Conservation (phyloP, 2,113 vertebrate species). For the Stictonetta naevosa region DNA sequence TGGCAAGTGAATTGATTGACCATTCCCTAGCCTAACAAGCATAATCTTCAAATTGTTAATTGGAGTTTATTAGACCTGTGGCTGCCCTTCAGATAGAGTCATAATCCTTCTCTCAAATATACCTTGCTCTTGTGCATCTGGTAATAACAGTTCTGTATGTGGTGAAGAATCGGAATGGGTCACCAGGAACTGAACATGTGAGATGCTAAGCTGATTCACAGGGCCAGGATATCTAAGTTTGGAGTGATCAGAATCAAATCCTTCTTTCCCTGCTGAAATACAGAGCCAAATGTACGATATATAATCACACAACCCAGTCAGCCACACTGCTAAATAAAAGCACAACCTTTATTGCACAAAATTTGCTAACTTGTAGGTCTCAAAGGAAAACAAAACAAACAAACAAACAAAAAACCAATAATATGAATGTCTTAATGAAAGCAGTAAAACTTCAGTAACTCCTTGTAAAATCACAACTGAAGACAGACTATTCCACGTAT, state of each 20-base stretch:
- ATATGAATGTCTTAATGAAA: background rate
- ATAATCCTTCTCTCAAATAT: background rate
- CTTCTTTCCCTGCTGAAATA: background rate
- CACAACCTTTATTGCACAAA: background rate
- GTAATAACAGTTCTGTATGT: background rate
- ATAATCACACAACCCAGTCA: background rate
- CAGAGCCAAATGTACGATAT: background rate
- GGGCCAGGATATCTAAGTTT: background rate
- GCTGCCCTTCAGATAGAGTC: background rate
- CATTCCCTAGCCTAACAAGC: background rate
- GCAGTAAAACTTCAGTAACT: background rate
- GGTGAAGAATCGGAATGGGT: background rate
- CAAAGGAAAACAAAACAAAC: background rate
- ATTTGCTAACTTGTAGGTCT: background rate
- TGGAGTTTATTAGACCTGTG: background rate
- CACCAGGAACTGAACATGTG: background rate
- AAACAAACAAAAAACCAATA: background rate
- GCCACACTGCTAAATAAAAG: background rate
- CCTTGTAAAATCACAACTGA: background rate
- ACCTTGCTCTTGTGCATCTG: background rate
- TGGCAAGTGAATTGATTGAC: background rate
- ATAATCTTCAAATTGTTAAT: background rate
- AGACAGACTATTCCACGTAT: background rate
- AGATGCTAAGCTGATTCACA: background rate
- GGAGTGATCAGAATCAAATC: background rate